A percentile compares a stretch with the other conserved stretches of the same genome.
Evolutionary conservation across 2,113 vertebrate genomes (phyloP).

Genomic region (Hippocampus zosterae): DNA sequence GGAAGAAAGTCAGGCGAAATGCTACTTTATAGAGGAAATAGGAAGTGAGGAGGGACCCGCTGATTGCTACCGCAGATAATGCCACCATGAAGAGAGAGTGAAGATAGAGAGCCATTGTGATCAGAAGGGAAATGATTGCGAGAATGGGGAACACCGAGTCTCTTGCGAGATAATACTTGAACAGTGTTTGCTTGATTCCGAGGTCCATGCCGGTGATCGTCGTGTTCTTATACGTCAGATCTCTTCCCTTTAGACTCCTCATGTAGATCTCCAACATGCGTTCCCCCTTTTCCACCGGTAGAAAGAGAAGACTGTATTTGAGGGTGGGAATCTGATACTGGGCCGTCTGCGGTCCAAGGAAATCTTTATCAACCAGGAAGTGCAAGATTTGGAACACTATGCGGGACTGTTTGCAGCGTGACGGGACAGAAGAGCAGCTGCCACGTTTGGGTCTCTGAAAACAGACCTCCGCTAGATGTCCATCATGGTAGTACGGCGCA

Average conservation of each 20-base stretch:
- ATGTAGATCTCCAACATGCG: constrained; percentile 90
- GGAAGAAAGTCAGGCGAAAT: constrained; percentile 89
- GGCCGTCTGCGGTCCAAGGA: constrained; percentile 88
- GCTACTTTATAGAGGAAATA: constrained; percentile 93
- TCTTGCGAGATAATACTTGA: constrained; percentile 86
- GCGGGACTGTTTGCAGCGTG: constrained; percentile 80
- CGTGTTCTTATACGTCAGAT: constrained; percentile 85
- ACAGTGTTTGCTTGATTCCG: constrained; percentile 89
- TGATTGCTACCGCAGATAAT: constrained; percentile 79
- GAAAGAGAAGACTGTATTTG: constrained; percentile 91
- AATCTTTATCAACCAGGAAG: constrained; percentile 92
- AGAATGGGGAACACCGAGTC: constrained; percentile 88
- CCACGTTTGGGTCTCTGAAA: constrained; percentile 71
- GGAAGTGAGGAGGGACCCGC: constrained; percentile 83
- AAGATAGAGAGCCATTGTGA: constrained; percentile 85
- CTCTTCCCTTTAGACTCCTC: constrained; percentile 79
- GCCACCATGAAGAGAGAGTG: constrained; percentile 85
- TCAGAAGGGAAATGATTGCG: constrained; percentile 81
- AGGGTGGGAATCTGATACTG: constrained; percentile 95
- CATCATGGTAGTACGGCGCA: constrained; percentile 85
- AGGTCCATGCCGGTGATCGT: constrained; percentile 94
- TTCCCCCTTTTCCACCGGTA: constrained; percentile 84
- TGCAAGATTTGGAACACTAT: constrained; percentile 90
- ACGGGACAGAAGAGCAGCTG: constrained; percentile 83
- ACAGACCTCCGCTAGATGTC: constrained; percentile 80